Evolutionary conservation across 2,113 vertebrate genomes (phyloP).

Genomic region (Laticauda colubrina): DNA sequence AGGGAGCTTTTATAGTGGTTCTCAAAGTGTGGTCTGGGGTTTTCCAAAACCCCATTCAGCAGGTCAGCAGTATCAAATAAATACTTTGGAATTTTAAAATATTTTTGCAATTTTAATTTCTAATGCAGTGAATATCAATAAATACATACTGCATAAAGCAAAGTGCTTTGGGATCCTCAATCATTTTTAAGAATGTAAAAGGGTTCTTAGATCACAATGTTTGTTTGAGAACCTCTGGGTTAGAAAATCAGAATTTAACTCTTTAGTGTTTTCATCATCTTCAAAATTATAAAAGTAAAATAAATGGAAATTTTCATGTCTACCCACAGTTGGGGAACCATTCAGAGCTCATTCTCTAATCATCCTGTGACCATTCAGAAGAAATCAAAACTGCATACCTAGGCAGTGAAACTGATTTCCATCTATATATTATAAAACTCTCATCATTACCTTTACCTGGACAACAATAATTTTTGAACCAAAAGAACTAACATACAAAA

Average conservation of each 20-base stretch:
- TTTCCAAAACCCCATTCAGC: not conserved
- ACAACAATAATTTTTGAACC: not conserved
- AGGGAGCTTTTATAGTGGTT: not conserved
- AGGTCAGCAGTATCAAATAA: not conserved
- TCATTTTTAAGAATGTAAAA: not conserved
- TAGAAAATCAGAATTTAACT: not conserved
- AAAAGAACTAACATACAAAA: not conserved
- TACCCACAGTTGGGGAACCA: not conserved
- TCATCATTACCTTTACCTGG: not conserved
- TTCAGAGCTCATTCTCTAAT: not conserved
- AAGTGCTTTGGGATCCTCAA: not conserved
- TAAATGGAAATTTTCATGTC: not conserved
- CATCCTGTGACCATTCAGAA: not conserved
- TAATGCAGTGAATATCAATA: not conserved
- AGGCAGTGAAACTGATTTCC: not conserved
- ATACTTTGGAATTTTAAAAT: not conserved
- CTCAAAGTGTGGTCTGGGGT: not conserved
- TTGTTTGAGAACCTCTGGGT: not conserved
- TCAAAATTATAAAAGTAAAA: not conserved
- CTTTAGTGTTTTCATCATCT: not conserved
- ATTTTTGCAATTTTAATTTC: not conserved
- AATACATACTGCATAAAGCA: not conserved
- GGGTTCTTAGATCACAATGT: not conserved
- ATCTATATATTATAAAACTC: not conserved
- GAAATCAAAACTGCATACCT: not conserved